Evolutionary conservation across 2,888 invertebrate genomes (phyloP), one percentile per base, ranked within the genome.

Genomic region (Sepiola atlantica): DNA sequence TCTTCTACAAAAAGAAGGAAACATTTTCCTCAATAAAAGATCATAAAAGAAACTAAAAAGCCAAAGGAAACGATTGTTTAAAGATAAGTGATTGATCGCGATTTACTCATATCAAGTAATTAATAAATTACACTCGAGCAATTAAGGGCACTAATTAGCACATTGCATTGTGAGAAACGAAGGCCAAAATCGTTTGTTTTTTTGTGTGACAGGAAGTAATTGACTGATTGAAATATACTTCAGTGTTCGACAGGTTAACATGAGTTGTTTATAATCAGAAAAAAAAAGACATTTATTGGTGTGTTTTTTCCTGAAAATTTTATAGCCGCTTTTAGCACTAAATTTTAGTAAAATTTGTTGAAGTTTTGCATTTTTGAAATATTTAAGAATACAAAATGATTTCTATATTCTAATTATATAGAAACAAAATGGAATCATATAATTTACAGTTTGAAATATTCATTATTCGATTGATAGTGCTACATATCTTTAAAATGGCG

Each of bases 81-180:
- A 77, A 28, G 77, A 77, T 77, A 77, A 77, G 32, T 77, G 77
- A 77, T 77, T 77, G 77, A 77, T 77, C 16, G n/a, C n/a, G 77
- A 77, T 77, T 77, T 77, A 77, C 77, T 16, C 16, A 32, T 77
- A 77, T 77, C 77, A 77, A n/a, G 77, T 77, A 77, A 77, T 77
- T 77, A 77, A 32, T 77, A 77, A 32, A 77, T 77, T 77, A 32
- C 77, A 77, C 77, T 77, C n/a, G 21, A 32, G 77, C 77, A 77
- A 77, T 77, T 77, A 77, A 77, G n/a, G 77, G 16, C n/a, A 77
- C 77, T 77, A 77, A 77, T 77, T 77, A 77, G 77, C 77, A 77
- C 32, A 14, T 77, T 32, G 32, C 77, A n/a, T 77, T 32, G 77
- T 77, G 77, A 32, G 77, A 77, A 77, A 77, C 18, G 77, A 77